Evolutionary conservation across 2,113 vertebrate species (phyloP).

Genomic region (Misgurnus anguillicaudatus): DNA sequence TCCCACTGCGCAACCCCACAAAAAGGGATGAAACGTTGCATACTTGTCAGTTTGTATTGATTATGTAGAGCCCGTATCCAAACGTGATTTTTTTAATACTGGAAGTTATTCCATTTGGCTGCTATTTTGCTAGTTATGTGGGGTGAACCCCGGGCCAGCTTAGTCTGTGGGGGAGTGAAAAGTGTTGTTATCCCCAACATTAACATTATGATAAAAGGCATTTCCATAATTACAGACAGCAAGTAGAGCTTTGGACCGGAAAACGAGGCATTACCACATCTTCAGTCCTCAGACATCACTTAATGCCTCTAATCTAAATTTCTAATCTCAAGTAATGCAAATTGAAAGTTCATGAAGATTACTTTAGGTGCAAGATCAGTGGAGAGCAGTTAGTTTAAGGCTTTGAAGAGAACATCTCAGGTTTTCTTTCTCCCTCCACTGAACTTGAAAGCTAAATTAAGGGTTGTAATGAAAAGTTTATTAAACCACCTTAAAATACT

Average conservation of each 20-base stretch:
- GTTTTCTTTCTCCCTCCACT: conserved; percentile 18
- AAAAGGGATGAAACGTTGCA: conserved; percentile 6
- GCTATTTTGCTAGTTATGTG: not conserved
- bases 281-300: conserved; percentile 18
- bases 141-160: conserved; percentile 32
- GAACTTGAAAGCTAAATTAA: conserved; percentile 18
- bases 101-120: not conserved
- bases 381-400: not conserved
- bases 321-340: conserved; percentile 33
- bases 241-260: conserved; percentile 29
- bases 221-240: conserved; percentile 42
- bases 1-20: conserved; percentile 23
- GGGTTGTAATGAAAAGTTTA: conserved; percentile 33
- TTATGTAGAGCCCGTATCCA: conserved; percentile 43
- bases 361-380: conserved; percentile 28
- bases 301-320: conserved; percentile 32
- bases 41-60: conserved; percentile 46
- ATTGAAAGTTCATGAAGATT: conserved; percentile 43
- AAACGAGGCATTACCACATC: conserved; percentile 34
- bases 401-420: conserved; percentile 23
- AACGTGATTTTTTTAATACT: conserved; percentile 20
- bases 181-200: conserved; percentile 11
- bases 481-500: conserved; percentile 19
- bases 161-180: not conserved
- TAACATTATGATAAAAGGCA: conserved; percentile 41